phyloP scores from a whole-genome alignment of 2,888 invertebrate species.

The Xanthorhoe designata region DNA sequence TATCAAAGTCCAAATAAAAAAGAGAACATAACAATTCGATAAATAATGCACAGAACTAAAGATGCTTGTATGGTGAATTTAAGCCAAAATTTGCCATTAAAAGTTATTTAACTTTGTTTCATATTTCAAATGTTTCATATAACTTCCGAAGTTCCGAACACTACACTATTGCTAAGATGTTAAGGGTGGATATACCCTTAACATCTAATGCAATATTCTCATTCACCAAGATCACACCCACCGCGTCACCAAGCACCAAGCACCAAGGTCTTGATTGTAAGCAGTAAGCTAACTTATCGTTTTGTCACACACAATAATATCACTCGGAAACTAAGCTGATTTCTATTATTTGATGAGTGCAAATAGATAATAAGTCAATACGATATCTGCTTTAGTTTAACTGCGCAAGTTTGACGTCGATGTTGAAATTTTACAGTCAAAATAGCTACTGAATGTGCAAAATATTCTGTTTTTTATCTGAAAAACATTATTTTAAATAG shows the following conservation, averaged over 20 bases:
- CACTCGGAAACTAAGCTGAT: conserved; percentile 7
- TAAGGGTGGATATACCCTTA: conserved; percentile 39
- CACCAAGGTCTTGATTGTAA: conserved; percentile 50
- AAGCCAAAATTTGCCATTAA: too few species aligned
- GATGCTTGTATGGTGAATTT: neutral
- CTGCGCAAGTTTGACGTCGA: conserved; percentile 41
- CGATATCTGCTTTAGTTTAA: conserved; percentile 22
- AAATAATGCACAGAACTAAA: conserved; percentile 6
- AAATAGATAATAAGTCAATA: conserved; percentile 34
- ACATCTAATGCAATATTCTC: conserved; percentile 42
- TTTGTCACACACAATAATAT: conserved; percentile 7
- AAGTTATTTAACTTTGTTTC: too few species aligned
- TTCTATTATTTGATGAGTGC: conserved; percentile 30
- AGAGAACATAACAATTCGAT: conserved; percentile 7
- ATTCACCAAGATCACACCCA: conserved; percentile 63
- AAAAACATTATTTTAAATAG: conserved; percentile 16
- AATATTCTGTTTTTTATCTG: neutral
- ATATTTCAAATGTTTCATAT: too few species aligned
- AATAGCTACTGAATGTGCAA: conserved; percentile 32
- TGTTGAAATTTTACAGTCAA: conserved; percentile 35
- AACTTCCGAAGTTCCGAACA: neutral
- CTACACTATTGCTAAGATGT: neutral
- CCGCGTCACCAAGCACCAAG: conserved; percentile 48
- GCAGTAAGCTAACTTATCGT: conserved; percentile 24
- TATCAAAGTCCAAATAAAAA: conserved; percentile 37